Conservation (phyloP, 1,140 invertebrate genomes). For the Aphidius ervi region DNA sequence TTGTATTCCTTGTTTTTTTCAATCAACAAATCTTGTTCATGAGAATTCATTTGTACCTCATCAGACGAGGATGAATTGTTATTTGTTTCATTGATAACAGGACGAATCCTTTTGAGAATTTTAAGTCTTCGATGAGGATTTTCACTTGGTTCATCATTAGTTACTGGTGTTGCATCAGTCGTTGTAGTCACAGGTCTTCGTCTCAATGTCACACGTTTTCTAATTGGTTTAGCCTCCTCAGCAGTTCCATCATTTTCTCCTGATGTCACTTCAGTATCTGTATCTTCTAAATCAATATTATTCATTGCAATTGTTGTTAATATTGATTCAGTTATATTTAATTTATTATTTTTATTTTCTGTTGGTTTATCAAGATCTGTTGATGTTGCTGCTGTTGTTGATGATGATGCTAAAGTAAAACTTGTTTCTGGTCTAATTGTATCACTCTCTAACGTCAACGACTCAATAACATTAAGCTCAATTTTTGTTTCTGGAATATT, state of each 20-base stretch:
- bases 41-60: too few relatives aligned
- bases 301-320: not conserved
- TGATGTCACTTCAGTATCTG: not conserved
- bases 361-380: not conserved
- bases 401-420: not conserved
- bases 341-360: not conserved
- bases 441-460: slow-evolving; percentile 1
- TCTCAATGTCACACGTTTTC: slow-evolving; percentile 33
- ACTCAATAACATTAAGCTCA: not conserved
- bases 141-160: too few relatives aligned
- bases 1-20: too few relatives aligned
- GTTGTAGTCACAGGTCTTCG: slow-evolving; percentile 26
- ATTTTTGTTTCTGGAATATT: too few relatives aligned
- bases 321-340: slow-evolving; percentile 3
- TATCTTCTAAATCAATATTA: not conserved
- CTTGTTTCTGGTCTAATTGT: not conserved
- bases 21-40: too few relatives aligned
- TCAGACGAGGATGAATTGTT: too few relatives aligned
- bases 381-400: not conserved
- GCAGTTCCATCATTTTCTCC: slow-evolving; percentile 1
- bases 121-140: slow-evolving; percentile 30
- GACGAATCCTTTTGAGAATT: slow-evolving; percentile 38
- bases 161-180: not conserved
- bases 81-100: slow-evolving; percentile 5
- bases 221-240: slow-evolving; percentile 21